Base-by-base conservation (phyloP, 2,888 invertebrate genomes). In the Chymomyza caudatula region DNA sequence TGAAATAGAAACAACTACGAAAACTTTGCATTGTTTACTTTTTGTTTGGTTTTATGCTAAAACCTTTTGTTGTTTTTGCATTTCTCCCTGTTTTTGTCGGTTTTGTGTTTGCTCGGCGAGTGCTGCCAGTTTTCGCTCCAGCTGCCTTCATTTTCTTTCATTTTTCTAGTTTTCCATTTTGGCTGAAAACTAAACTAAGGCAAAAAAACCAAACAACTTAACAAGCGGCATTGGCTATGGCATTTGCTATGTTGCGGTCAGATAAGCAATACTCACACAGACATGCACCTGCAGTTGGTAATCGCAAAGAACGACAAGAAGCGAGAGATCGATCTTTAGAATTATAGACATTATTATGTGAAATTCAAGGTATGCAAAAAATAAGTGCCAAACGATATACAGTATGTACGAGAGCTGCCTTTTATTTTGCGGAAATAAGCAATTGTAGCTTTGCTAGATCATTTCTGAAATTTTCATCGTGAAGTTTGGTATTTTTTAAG, bases 1-100 rank as follows among this genome's bases (percentile, higher is more conserved):
- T 68, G 11, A n/a, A 25, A 53, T 5, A 25, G n/a, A 53, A 53
- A 53, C 11, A 53, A 25, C n/a, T n/a, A n/a, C 44, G 25, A n/a
- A 53, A 77, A 76, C 71, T 76, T 78, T 71, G 73, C 68, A 82
- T 80, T 85, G 79, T 76, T 85, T 82, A 78, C 78, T 74, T 81
- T 77, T 79, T 75, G 78, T 74, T 81, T 84, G 68, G 71, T 64
- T 79, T 73, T 69, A 52, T 73, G 67, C 78, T 63, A 67, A 67
- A 76, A 74, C 55, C 5, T 47, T 47, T 47, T 47, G 61, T 76
- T 67, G 60, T 53, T 69, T 70, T 25, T 47, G 25, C 25, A 13
- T 8, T 13, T 37, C 11, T 37, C n/a, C n/a, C 11, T 17, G 8
- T 47, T n/a, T 20, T 20, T 20, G 23, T 20, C 37, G 37, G 2